Percentiles rank a stretch among this genome's conserved stretches.
Evolutionary conservation across 92 coral and sea anemone genomes (phyloP).

Genomic region (Epizoanthus illoricatus): DNA sequence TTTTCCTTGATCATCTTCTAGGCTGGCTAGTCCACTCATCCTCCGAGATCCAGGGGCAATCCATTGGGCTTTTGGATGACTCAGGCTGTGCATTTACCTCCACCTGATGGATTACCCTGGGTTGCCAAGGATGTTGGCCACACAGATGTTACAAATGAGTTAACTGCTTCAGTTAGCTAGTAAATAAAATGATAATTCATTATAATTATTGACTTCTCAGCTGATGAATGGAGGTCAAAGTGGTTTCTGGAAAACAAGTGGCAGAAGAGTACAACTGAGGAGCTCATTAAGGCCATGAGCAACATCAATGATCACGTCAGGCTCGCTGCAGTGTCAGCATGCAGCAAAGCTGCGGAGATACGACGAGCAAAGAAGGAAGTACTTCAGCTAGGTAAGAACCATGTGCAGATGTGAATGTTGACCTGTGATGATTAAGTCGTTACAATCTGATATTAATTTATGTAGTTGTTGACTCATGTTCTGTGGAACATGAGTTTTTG

Average conservation of each 20-base stretch:
- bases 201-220: constrained; percentile 34
- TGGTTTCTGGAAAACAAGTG: constrained; percentile 97
- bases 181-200: too few species aligned
- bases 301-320: constrained; percentile 96
- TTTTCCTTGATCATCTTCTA: too few species aligned
- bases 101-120: too few species aligned
- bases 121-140: too few species aligned
- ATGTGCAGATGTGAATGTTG: background rate
- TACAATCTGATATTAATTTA: background rate
- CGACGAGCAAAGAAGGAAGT: constrained; percentile 74
- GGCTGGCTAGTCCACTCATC: too few species aligned
- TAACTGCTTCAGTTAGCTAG: too few species aligned
- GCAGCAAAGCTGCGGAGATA: constrained; percentile 93
- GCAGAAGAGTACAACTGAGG: constrained; percentile 93
- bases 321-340: constrained; percentile 95
- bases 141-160: too few species aligned
- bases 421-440: background rate
- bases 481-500: too few species aligned
- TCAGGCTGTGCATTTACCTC: too few species aligned
- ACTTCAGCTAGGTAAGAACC: constrained; percentile 57
- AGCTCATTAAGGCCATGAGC: constrained; percentile 85
- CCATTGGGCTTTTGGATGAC: too few species aligned
- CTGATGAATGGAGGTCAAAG: constrained; percentile 97
- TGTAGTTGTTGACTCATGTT: too few species aligned
- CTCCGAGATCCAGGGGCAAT: too few species aligned